These are phyloP conservation scores for Chymomyza amoena DNA, from an alignment of 2,888 invertebrate genomes.

Conservation along the genomic window DNA sequence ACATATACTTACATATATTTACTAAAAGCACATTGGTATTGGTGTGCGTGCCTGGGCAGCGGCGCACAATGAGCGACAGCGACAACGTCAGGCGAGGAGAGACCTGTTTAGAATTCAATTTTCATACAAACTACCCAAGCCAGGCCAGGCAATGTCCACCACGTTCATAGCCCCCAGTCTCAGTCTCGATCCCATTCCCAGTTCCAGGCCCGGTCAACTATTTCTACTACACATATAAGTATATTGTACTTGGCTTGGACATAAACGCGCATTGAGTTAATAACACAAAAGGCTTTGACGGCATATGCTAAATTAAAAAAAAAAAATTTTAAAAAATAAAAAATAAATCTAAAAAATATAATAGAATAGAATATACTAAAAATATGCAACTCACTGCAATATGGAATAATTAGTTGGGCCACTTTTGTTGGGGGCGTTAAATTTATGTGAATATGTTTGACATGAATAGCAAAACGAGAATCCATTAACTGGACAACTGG, in stretches of 20 bases:
- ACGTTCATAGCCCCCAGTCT: neutral
- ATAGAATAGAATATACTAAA: constrained; percentile 1
- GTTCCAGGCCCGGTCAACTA: constrained; percentile 6
- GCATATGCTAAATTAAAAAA: constrained; percentile 9
- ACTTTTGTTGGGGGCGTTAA: constrained; percentile 45
- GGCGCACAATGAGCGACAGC: constrained; percentile 58
- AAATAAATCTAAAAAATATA: constrained; percentile 10
- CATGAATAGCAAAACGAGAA: constrained; percentile 29
- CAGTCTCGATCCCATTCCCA: constrained; percentile 22
- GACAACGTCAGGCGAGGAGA: constrained; percentile 37
- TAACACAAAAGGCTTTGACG: constrained; percentile 50
- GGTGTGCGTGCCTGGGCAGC: constrained; percentile 65
- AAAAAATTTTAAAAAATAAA: constrained; percentile 2
- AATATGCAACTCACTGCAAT: constrained; percentile 37
- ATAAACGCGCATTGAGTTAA: constrained; percentile 54
- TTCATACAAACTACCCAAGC: constrained; percentile 63
- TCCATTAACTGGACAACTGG: neutral
- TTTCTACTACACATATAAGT: neutral
- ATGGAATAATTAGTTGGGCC: constrained; percentile 58
- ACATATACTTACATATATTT: neutral
- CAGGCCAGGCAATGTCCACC: constrained; percentile 22
- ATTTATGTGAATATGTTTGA: constrained; percentile 61
- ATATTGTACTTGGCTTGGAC: constrained; percentile 51
- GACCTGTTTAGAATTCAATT: constrained; percentile 73
- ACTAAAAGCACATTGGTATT: constrained; percentile 13